Conservation (phyloP, 2,797 vertebrate genomes). For the Craterocephalus amniculus region DNA sequence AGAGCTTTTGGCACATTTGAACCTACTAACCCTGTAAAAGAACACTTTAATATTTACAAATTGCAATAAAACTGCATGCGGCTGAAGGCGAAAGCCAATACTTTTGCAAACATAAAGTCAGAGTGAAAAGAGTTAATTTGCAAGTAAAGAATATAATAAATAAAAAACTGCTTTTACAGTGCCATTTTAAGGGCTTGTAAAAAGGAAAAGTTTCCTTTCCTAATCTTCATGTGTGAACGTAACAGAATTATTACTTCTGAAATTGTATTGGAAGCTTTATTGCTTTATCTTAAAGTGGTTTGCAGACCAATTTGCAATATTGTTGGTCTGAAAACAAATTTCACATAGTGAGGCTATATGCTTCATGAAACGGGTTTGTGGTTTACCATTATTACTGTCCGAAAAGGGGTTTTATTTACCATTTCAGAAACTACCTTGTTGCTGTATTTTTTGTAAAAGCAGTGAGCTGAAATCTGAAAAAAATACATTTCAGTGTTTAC, state of each 20-base stretch:
- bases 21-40: constrained; percentile 69
- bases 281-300: constrained; percentile 59
- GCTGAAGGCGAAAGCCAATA: constrained; percentile 34
- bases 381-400: constrained; percentile 20
- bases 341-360: constrained; percentile 21
- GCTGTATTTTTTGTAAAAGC: constrained; percentile 6
- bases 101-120: constrained; percentile 45
- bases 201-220: constrained; percentile 64
- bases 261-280: constrained; percentile 47
- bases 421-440: constrained; percentile 1
- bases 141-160: constrained; percentile 63
- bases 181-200: constrained; percentile 72
- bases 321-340: constrained; percentile 27
- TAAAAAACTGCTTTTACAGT: constrained; percentile 68
- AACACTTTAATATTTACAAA: constrained; percentile 76
- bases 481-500: constrained; percentile 15
- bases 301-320: constrained; percentile 34
- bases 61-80: constrained; percentile 59
- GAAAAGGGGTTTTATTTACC: constrained; percentile 13
- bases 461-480: background rate
- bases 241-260: constrained; percentile 57
- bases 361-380: constrained; percentile 22
- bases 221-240: constrained; percentile 60
- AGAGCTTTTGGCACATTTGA: constrained; percentile 67
- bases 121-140: constrained; percentile 64